Evolutionary conservation across 2,113 vertebrate species (phyloP).

Genomic region (Salvelinus sp.): DNA sequence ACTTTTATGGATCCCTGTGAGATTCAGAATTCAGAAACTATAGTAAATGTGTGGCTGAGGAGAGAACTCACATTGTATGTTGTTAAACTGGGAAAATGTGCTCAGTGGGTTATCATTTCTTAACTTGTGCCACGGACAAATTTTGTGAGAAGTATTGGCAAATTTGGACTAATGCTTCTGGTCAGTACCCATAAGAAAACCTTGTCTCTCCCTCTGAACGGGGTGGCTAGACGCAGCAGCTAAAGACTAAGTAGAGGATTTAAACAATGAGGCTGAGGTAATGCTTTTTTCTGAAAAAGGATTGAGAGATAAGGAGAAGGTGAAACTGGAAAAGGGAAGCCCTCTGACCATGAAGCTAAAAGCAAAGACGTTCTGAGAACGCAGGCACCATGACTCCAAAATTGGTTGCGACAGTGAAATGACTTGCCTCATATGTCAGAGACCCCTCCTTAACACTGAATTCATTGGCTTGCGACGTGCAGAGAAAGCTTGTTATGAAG

Average conservation of each 20-base stretch:
- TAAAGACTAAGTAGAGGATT: not conserved
- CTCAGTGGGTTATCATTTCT: slow-evolving; percentile 47
- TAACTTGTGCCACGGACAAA: slow-evolving; percentile 23
- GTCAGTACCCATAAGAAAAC: not conserved
- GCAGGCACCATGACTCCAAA: not conserved
- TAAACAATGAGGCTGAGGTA: not conserved
- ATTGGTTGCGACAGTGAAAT: not conserved
- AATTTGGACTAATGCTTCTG: slow-evolving; percentile 30
- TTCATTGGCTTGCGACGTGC: not conserved
- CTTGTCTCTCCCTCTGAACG: not conserved
- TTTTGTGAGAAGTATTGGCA: slow-evolving; percentile 27
- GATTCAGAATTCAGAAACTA: slow-evolving; percentile 51
- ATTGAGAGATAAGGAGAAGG: no score
- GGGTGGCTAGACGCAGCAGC: not conserved
- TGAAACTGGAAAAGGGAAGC: not conserved
- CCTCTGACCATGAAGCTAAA: not conserved
- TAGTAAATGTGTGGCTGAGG: slow-evolving; percentile 49
- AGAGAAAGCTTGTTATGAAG: not conserved
- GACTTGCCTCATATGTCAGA: not conserved
- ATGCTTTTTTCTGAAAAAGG: not conserved
- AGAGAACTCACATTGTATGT: slow-evolving; percentile 37
- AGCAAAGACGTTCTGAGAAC: not conserved
- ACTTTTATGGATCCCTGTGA: slow-evolving; percentile 35
- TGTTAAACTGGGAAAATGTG: slow-evolving; percentile 56
- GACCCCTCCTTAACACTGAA: slow-evolving; percentile 6